phyloP scores from a whole-genome alignment of 2,888 invertebrate genomes.

The Tupiocoris notatus region DNA sequence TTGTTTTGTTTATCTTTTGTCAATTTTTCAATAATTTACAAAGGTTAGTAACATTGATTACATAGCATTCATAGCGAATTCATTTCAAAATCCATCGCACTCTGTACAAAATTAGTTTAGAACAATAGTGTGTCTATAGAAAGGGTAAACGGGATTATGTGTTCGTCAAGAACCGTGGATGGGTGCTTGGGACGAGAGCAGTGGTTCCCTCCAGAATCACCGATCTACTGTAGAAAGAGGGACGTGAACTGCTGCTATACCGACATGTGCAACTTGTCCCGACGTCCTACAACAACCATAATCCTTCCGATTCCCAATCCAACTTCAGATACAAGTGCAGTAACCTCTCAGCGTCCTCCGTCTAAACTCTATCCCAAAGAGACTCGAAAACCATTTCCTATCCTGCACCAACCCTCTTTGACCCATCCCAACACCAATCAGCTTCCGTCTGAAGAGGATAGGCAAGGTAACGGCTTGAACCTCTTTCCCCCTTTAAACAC shows the following conservation, averaged over 20 bases:
- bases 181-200: slow-evolving; percentile 59
- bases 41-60: no score
- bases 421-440: neutral
- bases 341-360: neutral
- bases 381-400: neutral
- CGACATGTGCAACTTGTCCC: slow-evolving; percentile 43
- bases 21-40: no score
- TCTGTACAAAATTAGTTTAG: neutral
- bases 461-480: slow-evolving; percentile 31
- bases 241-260: slow-evolving; percentile 24
- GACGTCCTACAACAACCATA: neutral
- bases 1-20: no score
- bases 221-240: slow-evolving; percentile 50
- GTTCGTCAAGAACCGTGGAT: slow-evolving; percentile 22
- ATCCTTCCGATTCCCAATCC: neutral
- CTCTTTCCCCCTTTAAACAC: neutral
- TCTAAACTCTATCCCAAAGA: slow-evolving; percentile 16
- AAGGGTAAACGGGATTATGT: slow-evolving; percentile 33
- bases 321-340: neutral
- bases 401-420: neutral
- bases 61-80: no score
- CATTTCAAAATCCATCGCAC: neutral
- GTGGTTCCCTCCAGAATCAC: slow-evolving; percentile 64
- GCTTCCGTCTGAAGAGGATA: neutral
- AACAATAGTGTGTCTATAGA: neutral